These are phyloP conservation scores for Arion vulgaris DNA, from an alignment of 1,140 invertebrate genomes.

Conservation along the genomic window DNA sequence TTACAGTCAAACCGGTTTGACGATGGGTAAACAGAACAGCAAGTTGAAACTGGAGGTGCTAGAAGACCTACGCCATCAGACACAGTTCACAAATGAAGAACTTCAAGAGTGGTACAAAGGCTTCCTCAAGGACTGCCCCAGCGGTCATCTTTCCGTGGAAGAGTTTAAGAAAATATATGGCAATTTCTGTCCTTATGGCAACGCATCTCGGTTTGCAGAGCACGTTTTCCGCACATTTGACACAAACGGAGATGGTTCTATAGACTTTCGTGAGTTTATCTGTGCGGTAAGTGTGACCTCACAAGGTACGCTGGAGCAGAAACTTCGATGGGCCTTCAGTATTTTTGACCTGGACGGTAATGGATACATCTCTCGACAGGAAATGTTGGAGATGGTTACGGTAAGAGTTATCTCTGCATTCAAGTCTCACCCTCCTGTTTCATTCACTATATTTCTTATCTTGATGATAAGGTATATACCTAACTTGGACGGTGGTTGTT, in stretches of 20 bases:
- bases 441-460: too few relatives aligned
- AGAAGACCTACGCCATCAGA: slow-evolving; percentile 95
- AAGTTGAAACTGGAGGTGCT: slow-evolving; percentile 97
- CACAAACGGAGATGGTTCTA: slow-evolving; percentile 96
- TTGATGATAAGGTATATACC: too few relatives aligned
- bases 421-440: too few relatives aligned
- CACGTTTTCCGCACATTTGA: slow-evolving; percentile 99
- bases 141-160: slow-evolving; percentile 94
- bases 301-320: slow-evolving; percentile 95
- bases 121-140: slow-evolving; percentile 97
- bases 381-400: slow-evolving; percentile 99
- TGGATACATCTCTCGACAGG: slow-evolving; percentile 96
- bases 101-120: slow-evolving; percentile 99
- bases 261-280: slow-evolving; percentile 98
- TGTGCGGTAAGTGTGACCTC: slow-evolving; percentile 96
- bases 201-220: slow-evolving; percentile 98
- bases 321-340: slow-evolving; percentile 95
- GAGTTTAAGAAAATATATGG: slow-evolving; percentile 99
- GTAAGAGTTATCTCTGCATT: slow-evolving; percentile 79
- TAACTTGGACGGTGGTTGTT: too few relatives aligned
- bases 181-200: slow-evolving; percentile 98
- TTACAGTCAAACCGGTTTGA: not conserved
- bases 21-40: slow-evolving; percentile 98
- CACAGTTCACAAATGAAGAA: slow-evolving; percentile 98
- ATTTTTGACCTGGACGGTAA: slow-evolving; percentile 97